Base-by-base conservation (phyloP, 2,888 invertebrate species). In the Strigamia maritima region DNA sequence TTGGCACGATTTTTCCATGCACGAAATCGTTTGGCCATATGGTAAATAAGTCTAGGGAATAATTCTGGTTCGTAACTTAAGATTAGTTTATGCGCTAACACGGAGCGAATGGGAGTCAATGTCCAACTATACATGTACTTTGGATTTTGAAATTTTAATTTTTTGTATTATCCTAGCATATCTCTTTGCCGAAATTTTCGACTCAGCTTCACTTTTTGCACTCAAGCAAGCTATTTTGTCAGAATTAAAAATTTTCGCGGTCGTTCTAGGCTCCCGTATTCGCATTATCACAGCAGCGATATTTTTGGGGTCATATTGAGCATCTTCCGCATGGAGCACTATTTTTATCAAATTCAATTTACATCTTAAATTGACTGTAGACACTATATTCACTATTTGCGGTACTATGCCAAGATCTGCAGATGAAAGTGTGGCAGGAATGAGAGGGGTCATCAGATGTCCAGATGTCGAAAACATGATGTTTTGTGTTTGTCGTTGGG, bases 1-100 rank as follows among this genome's bases (percentile, higher is more conserved):
- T 98, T 98, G 38, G 95, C 98, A 99, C 98, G 82, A 99, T 92
- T 90, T 99, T 99, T 79, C 99, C 99, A 86, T 98, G 98, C 0
- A 99, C 98, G 88, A 99, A 99, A 86, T 99, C 98, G 98, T 84
- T 95, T 93, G 60, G 98, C 94, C 95, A 99, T 95, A 83, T 98
- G 90, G 86, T 99, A 99, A 80, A 99, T 96, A 35, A 99, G 89
- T n/a, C 98, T 98, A 8, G 99, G 98, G 87, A 99, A 99, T 79
- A 99, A 88, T 87, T 99, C 99, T 0, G 99, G 98, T 86, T 99
- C 99, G 85, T 99, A 99, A 78, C 94, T 90, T 84, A 89, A 89
- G 86, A 93, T 94, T 86, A 93, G 92, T 81, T 91, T 91, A 85
- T 94, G 94, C 3, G 93, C 92, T n/a, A 93, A 87, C 75, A 93